These are phyloP conservation scores for Leptestheria dahalacensis DNA, from an alignment of 1,140 invertebrate genomes.

Conservation along the genomic window DNA sequence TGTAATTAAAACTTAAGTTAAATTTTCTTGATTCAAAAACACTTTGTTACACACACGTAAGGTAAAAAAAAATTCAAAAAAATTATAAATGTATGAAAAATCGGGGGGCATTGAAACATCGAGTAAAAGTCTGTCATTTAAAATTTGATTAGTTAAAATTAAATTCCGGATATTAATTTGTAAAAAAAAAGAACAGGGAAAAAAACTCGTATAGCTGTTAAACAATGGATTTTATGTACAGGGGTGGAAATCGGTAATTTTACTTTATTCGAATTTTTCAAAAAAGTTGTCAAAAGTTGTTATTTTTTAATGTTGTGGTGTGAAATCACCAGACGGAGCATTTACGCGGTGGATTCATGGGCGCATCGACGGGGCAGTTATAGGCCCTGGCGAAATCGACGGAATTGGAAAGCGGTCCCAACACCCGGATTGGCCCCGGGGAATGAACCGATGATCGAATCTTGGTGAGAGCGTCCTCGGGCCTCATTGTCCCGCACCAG, in stretches of 20 bases:
- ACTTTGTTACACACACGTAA: neutral
- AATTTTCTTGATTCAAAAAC: neutral
- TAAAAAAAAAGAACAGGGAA: no score
- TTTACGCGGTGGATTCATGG: constrained; percentile 82
- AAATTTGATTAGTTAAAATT: neutral
- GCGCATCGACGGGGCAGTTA: constrained; percentile 54
- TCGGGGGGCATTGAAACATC: no score
- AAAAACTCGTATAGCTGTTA: no score
- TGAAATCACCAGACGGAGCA: constrained; percentile 77
- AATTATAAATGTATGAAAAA: neutral
- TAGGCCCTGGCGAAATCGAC: constrained; percentile 74
- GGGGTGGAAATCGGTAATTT: neutral
- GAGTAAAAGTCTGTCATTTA: neutral
- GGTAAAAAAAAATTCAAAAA: neutral
- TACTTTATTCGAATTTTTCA: neutral
- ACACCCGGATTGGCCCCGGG: constrained; percentile 77
- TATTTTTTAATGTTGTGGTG: no score
- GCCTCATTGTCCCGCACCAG: constrained; percentile 94
- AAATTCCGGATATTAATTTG: neutral
- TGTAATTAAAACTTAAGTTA: neutral
- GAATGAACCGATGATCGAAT: constrained; percentile 88
- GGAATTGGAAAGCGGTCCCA: constrained; percentile 84
- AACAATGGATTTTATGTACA: no score
- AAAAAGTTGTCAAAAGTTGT: no score
- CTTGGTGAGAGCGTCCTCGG: constrained; percentile 87